A percentile compares a stretch with the other conserved stretches of the same genome.
Conservation (phyloP, 2,797 vertebrate genomes). For the Dryobates pubescens region DNA sequence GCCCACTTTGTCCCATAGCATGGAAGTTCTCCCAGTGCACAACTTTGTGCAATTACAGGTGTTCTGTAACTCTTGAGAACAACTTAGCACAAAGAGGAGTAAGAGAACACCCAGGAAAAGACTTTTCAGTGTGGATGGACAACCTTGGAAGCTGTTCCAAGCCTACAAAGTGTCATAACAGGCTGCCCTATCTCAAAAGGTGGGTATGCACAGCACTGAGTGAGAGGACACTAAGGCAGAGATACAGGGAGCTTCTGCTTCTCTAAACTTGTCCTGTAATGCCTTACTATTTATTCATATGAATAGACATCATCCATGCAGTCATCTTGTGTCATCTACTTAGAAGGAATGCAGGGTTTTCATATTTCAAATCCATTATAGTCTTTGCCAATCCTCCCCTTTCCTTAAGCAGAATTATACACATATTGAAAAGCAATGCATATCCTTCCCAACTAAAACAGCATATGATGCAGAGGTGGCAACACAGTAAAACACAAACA, state of each 20-base stretch:
- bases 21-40: not conserved
- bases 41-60: too few species aligned
- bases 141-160: not conserved
- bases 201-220: not conserved
- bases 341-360: not conserved
- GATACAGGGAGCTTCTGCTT: not conserved
- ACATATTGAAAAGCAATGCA: not conserved
- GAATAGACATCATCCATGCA: not conserved
- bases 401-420: constrained; percentile 25
- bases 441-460: constrained; percentile 36
- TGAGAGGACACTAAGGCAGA: not conserved
- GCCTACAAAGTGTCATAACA: not conserved
- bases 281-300: not conserved
- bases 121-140: not conserved
- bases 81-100: not conserved
- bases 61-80: not conserved
- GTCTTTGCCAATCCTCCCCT: not conserved
- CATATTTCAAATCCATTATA: not conserved
- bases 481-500: constrained; percentile 15
- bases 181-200: not conserved
- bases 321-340: not conserved
- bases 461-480: constrained; percentile 13
- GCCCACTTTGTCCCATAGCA: not conserved
- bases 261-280: not conserved
- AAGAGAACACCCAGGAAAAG: not conserved